phyloP scores from a whole-genome alignment of 2,113 vertebrate genomes.

The Ailuropoda melanoleuca region DNA sequence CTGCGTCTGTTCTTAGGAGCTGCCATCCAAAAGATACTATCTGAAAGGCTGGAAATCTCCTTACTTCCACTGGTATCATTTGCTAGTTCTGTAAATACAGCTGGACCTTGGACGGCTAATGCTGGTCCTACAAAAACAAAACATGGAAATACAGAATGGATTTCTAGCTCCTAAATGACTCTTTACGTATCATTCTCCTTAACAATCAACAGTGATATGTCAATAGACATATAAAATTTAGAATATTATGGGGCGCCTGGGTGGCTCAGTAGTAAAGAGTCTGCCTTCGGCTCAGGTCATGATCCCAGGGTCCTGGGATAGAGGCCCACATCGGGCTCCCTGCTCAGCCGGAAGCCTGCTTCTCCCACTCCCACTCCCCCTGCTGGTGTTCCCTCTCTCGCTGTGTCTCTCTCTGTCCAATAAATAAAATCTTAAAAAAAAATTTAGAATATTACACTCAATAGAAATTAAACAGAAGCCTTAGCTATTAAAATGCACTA shows the following conservation, averaged over 20 bases:
- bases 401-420: too few relatives aligned
- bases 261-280: too few relatives aligned
- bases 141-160: background rate
- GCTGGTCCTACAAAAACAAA: slow-evolving; percentile 85
- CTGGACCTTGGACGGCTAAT: slow-evolving; percentile 84
- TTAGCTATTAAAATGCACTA: slow-evolving; percentile 13
- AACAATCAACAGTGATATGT: background rate
- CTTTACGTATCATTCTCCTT: background rate
- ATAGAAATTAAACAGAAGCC: background rate
- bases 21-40: slow-evolving; percentile 94
- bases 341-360: too few relatives aligned
- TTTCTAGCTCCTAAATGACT: slow-evolving; percentile 25
- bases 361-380: too few relatives aligned
- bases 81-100: slow-evolving; percentile 71
- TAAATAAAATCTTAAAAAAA: too few relatives aligned
- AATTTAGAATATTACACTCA: background rate
- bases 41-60: slow-evolving; percentile 76
- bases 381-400: too few relatives aligned
- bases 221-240: background rate
- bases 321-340: too few relatives aligned
- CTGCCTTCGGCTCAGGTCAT: too few relatives aligned
- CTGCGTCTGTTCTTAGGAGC: slow-evolving; percentile 94
- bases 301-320: too few relatives aligned
- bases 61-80: background rate
- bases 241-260: background rate